phyloP scores from a whole-genome alignment of 2,888 invertebrate species.

The Tenthredo mesomela region DNA sequence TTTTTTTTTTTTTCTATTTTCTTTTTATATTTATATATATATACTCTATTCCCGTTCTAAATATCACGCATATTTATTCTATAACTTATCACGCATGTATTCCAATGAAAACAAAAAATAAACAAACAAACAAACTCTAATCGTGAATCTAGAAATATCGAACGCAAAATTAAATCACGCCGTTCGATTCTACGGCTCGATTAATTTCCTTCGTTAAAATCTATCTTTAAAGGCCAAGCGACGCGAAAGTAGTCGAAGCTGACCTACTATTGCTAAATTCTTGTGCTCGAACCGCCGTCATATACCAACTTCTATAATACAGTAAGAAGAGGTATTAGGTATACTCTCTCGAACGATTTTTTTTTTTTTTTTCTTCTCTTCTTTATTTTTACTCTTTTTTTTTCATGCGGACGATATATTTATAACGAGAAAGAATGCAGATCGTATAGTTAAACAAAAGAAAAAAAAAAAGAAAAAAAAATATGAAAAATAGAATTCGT shows the following conservation, averaged over 20 bases:
- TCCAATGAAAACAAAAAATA: too few species aligned
- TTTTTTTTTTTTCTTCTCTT: too few species aligned
- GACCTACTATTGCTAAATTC: conserved; percentile 53
- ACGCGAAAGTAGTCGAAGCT: conserved; percentile 50
- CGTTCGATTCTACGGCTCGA: background rate
- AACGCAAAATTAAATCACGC: background rate
- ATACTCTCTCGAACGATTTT: background rate
- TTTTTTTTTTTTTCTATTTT: background rate
- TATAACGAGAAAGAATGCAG: background rate
- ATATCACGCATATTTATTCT: background rate
- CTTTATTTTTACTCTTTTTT: too few species aligned
- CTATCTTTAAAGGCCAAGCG: conserved; percentile 45
- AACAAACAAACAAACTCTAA: too few species aligned
- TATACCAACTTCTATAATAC: conserved; percentile 37
- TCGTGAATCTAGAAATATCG: background rate
- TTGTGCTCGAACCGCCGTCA: conserved; percentile 37
- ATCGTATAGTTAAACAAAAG: background rate
- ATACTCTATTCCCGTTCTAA: background rate
- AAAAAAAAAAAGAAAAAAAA: background rate
- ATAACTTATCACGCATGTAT: too few species aligned
- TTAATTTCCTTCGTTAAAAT: conserved; percentile 48
- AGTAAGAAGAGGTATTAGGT: background rate
- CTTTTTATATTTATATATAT: background rate
- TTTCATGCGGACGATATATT: background rate
- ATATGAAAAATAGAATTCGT: background rate